Base-by-base conservation (phyloP, 2,888 invertebrate genomes). In the Griposia aprilina region DNA sequence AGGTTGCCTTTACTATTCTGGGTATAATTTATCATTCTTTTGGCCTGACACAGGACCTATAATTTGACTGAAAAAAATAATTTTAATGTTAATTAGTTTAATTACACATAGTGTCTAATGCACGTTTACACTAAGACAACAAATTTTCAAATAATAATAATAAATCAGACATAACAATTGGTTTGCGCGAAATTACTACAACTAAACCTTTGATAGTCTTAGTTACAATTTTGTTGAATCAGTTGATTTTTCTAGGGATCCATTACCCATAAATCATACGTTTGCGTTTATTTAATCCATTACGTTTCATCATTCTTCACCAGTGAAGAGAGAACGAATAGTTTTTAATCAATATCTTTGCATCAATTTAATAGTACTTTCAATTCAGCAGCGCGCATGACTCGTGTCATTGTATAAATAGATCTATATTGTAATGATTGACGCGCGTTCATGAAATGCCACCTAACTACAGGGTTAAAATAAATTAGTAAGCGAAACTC, bases 141-240 rank as follows among this genome's bases (percentile, higher is more conserved):
- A 20, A 15, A 6, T 41, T 50, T 65, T 7, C 23, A 66, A 59
- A 36, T 36, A 30, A 76, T 26, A 30, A 48, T 67, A 77, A 50
- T 62, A 65, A 65, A 6, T 69, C 48, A 59, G 55, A 65, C 57
- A 62, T 62, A 71, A 65, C 48, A 67, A 73, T 66, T 62, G 62
- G 26, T 85, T 86, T 86, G 83, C 86, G 86, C 83, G 86, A 65
- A 30, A 26, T 45, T 45, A 45, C 59, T 69, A 68, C 52, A 71
- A 52, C 20, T 50, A 66, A 67, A 60, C 68, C 41, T 69, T 72
- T 75, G n/a, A 55, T 65, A 57, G 45, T 73, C 60, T 59, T 75
- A 73, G 75, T 76, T 76, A 76, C 69, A 70, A 69, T 70, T 57
- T 65, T 30, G 23, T 50, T 65, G 15, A 20, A 60, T 60, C 7